Conservation (phyloP, 2,888 invertebrate species). For the Platynereis dumerilii region DNA sequence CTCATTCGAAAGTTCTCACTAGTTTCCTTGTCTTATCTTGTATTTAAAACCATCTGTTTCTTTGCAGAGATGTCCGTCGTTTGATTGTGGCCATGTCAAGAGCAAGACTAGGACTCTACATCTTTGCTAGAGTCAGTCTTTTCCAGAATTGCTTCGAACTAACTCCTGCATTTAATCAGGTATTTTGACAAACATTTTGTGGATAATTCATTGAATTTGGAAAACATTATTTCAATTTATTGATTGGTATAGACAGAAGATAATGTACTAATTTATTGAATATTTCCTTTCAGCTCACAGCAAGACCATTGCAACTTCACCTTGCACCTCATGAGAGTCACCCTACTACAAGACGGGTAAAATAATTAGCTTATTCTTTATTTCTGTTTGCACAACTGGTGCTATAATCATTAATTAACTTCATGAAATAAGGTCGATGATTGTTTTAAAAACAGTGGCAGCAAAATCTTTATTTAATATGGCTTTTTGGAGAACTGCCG, state of each 20-base stretch:
- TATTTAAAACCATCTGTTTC: slow-evolving; percentile 6
- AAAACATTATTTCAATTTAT: neutral
- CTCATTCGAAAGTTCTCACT: no score
- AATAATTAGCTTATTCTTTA: no score
- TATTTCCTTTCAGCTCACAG: slow-evolving; percentile 72
- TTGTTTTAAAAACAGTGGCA: no score
- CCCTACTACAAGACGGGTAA: slow-evolving; percentile 70
- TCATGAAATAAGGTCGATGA: no score
- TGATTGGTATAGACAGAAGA: neutral
- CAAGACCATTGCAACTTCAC: slow-evolving; percentile 80
- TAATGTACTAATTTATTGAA: no score
- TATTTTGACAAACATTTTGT: slow-evolving; percentile 42
- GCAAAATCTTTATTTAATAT: no score
- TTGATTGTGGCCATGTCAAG: slow-evolving; percentile 98
- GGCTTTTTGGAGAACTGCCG: no score
- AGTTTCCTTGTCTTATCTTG: no score
- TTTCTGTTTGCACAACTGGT: no score
- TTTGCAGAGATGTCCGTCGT: slow-evolving; percentile 83
- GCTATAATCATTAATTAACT: no score
- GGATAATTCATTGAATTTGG: neutral
- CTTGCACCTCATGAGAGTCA: slow-evolving; percentile 81
- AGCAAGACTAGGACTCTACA: slow-evolving; percentile 93
- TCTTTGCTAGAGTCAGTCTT: slow-evolving; percentile 89
- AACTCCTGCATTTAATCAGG: slow-evolving; percentile 81
- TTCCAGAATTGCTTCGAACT: slow-evolving; percentile 98